A percentile compares a stretch with the other conserved stretches of the same genome.
Evolutionary conservation across 2,113 vertebrate genomes (phyloP).

Genomic region (Dipodomys stephensi): DNA sequence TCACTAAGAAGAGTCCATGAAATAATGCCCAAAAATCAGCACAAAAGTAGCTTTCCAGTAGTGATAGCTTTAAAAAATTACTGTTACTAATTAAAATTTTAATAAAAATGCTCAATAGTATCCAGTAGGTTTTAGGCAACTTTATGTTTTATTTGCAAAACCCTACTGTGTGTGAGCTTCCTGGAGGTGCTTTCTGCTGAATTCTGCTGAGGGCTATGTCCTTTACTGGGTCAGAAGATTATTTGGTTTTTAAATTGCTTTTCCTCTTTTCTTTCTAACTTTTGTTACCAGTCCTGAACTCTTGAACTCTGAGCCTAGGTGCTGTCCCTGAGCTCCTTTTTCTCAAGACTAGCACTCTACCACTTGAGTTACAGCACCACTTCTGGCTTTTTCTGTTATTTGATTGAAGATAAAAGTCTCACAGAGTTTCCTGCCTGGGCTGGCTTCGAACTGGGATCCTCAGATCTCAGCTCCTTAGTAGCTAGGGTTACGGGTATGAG

Average conservation of each 20-base stretch:
- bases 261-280: background rate
- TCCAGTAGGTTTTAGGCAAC: background rate
- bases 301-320: too few species aligned
- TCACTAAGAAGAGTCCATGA: background rate
- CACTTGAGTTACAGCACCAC: too few species aligned
- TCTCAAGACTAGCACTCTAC: too few species aligned
- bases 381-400: too few species aligned
- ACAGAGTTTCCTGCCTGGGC: too few species aligned
- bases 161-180: background rate
- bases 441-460: too few species aligned
- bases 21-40: background rate
- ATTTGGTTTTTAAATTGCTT: too few species aligned
- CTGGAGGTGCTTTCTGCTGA: background rate
- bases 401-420: too few species aligned
- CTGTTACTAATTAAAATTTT: background rate
- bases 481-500: too few species aligned
- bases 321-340: too few species aligned
- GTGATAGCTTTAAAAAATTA: background rate
- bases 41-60: background rate
- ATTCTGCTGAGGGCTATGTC: background rate
- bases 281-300: too few species aligned
- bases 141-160: background rate
- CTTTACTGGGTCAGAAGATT: background rate
- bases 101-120: background rate
- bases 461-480: too few species aligned